Conservation (phyloP, 2,113 vertebrate species). For the Andinoacara biseriatus region DNA sequence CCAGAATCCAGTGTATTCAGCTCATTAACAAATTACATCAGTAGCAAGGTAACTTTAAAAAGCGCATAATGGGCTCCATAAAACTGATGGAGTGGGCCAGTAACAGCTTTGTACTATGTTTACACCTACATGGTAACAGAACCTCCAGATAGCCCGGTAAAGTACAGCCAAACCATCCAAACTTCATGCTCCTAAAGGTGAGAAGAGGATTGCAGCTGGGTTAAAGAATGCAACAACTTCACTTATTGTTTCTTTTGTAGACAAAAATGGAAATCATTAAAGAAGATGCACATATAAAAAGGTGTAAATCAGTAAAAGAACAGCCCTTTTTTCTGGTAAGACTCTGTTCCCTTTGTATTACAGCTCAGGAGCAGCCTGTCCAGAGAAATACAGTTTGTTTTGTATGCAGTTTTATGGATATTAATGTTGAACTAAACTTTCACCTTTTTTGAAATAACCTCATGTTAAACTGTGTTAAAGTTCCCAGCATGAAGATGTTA, state of each 20-base stretch:
- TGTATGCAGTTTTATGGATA: neutral
- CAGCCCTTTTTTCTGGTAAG: neutral
- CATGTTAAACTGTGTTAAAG: constrained; percentile 8
- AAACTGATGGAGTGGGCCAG: neutral
- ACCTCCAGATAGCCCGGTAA: neutral
- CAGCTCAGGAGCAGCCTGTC: neutral
- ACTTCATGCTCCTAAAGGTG: neutral
- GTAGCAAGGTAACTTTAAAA: neutral
- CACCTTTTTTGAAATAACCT: neutral
- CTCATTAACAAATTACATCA: neutral
- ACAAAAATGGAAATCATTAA: neutral
- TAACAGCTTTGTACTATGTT: neutral
- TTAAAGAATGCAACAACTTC: fast-evolving
- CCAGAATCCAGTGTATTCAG: neutral
- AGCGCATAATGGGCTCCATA: neutral
- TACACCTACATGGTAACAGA: neutral
- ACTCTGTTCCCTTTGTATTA: neutral
- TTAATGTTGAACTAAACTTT: constrained; percentile 15
- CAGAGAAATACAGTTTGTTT: neutral
- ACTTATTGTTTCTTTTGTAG: neutral
- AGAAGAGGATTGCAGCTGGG: neutral
- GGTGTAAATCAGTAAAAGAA: neutral
- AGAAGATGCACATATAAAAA: neutral
- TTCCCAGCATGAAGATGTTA: constrained; percentile 9
- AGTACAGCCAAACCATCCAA: neutral